A percentile compares a stretch with the other conserved stretches of the same genome.
Conservation (phyloP, 2,797 vertebrate genomes). For the Toxotes lorentzi region DNA sequence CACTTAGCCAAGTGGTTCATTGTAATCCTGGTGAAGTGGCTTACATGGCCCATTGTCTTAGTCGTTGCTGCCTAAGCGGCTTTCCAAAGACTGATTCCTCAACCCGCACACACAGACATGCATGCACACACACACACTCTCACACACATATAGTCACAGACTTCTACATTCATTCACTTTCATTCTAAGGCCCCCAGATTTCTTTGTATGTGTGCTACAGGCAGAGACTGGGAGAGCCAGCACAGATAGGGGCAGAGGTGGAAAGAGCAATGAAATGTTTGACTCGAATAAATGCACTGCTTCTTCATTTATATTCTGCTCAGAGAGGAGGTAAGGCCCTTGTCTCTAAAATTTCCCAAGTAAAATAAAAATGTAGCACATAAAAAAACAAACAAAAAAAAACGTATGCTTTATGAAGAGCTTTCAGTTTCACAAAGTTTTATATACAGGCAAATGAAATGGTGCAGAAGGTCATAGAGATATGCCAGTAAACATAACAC, state of each 20-base stretch:
- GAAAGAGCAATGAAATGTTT: conserved; percentile 51
- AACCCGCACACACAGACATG: conserved; percentile 12
- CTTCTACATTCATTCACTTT: conserved; percentile 36
- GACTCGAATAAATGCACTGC: conserved; percentile 37
- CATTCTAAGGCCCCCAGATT: conserved; percentile 7
- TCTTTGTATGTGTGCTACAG: conserved; percentile 38
- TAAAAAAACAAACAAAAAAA: not conserved
- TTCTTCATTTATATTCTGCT: conserved; percentile 57
- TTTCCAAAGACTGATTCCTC: conserved; percentile 65
- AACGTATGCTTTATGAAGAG: not conserved
- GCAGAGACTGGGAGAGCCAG: conserved; percentile 27
- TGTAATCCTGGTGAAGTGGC: conserved; percentile 72
- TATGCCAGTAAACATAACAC: not conserved
- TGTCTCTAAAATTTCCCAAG: conserved; percentile 4
- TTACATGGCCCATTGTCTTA: conserved; percentile 72
- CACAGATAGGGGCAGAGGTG: conserved; percentile 38
- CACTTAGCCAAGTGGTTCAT: conserved; percentile 60
- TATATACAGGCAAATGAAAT: not conserved
- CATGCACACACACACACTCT: not conserved
- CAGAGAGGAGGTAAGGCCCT: conserved; percentile 4
- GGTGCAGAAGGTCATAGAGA: not conserved
- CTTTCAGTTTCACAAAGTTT: conserved; percentile 14
- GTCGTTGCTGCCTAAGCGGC: conserved; percentile 68
- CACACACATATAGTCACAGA: conserved; percentile 15
- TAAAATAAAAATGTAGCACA: conserved; percentile 42